phyloP scores from a whole-genome alignment of 2,888 invertebrate genomes.

The Argyresthia albistria region DNA sequence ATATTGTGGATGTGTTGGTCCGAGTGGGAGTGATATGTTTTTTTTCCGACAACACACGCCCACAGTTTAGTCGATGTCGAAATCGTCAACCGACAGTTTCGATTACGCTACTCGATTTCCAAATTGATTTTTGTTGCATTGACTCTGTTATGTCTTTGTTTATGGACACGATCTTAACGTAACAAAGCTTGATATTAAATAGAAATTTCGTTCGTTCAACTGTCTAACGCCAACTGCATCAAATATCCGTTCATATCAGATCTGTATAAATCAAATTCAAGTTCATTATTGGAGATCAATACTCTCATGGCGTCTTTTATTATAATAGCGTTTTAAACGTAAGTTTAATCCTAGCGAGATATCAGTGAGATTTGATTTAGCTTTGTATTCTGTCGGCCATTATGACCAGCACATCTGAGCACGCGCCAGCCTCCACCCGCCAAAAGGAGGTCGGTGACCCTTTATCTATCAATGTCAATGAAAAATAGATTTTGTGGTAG shows the following conservation, averaged over 20 bases:
- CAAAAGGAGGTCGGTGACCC: conserved; percentile 43
- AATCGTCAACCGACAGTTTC: conserved; percentile 30
- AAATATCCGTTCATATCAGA: conserved; percentile 7
- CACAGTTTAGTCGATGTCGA: conserved; percentile 38
- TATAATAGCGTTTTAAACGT: conserved; percentile 32
- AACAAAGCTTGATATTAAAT: neutral
- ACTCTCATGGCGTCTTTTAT: conserved; percentile 23
- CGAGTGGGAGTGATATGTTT: conserved; percentile 69
- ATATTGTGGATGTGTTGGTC: conserved; percentile 37
- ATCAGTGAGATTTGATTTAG: conserved; percentile 55
- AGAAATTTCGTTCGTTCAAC: too few species aligned
- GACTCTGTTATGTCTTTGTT: neutral
- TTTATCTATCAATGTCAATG: conserved; percentile 31
- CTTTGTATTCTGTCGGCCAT: conserved; percentile 58
- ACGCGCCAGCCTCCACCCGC: conserved; percentile 41
- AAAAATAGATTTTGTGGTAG: conserved; percentile 32
- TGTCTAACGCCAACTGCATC: neutral
- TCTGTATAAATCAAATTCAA: conserved; percentile 30
- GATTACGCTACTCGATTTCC: conserved; percentile 41
- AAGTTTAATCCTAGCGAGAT: conserved; percentile 61
- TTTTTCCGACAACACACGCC: conserved; percentile 60
- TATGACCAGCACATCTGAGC: conserved; percentile 58
- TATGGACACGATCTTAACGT: neutral
- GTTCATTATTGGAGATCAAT: conserved; percentile 53
- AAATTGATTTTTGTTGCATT: conserved; percentile 16